Evolutionary conservation across 2,888 invertebrate genomes (phyloP).

Genomic region (Netelia fuscicornis): DNA sequence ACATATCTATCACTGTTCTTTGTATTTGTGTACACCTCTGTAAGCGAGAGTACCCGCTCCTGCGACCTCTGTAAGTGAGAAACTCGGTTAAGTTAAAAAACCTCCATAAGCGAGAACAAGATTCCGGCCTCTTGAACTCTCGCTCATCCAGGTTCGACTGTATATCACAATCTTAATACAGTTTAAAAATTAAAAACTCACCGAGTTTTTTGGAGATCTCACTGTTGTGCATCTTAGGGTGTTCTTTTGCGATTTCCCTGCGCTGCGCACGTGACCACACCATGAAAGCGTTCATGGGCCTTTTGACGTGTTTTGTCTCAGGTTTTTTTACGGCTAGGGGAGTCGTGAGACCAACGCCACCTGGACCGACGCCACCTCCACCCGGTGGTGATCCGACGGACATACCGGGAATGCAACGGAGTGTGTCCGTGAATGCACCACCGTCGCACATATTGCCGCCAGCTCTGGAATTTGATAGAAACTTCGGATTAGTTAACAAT

Average conservation of each 20-base stretch:
- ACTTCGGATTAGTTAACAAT: not conserved
- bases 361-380: constrained; percentile 86
- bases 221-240: constrained; percentile 99
- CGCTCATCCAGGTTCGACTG: not conserved
- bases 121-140: too few relatives aligned
- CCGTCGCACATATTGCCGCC: constrained; percentile 91
- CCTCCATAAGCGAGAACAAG: too few relatives aligned
- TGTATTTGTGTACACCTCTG: too few relatives aligned
- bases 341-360: constrained; percentile 84
- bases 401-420: constrained; percentile 88
- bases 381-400: constrained; percentile 85
- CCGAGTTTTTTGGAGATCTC: constrained; percentile 97
- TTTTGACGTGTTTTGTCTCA: constrained; percentile 95
- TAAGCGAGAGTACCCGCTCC: too few relatives aligned
- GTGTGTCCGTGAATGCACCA: constrained; percentile 87
- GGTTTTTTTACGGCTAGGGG: constrained; percentile 86
- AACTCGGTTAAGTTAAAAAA: too few relatives aligned
- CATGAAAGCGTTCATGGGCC: constrained; percentile 99
- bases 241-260: constrained; percentile 98
- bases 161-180: not conserved
- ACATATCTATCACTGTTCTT: too few relatives aligned
- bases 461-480: constrained; percentile 86
- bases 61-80: too few relatives aligned
- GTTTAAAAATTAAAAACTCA: constrained; percentile 84
- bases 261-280: constrained; percentile 97